Evolutionary conservation across 2,797 vertebrate species (phyloP), one percentile per base, ranked within the genome.

Genomic region (Syngnathus acus): DNA sequence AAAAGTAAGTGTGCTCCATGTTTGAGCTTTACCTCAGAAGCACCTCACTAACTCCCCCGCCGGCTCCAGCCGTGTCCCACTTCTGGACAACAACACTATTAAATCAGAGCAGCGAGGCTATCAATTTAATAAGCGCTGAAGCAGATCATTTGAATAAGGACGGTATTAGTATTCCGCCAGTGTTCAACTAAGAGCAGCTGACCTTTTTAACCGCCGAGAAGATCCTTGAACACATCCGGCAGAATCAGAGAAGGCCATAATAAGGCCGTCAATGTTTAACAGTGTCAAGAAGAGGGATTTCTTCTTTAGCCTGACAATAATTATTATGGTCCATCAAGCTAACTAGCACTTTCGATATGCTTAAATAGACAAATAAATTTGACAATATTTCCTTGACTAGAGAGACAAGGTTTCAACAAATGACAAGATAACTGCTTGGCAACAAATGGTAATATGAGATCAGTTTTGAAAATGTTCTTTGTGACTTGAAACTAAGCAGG

Each of bases 121-220:
- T 95, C 94, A 95, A 94, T 96, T 97, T 96, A 96, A 97, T 97
- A 97, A 98, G 94, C 91, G 83, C 91, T 91, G 91, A 91, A 95
- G 93, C 91, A 93, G 93, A 93, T 95, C 91, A 98, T 98, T 98
- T 98, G 94, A 98, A 97, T 98, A 95, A 97, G 94, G 93, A 94
- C 87, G 92, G 86, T 93, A 96, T 98, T 98, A 98, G 94, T 95
- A 98, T 98, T 97, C 95, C 90, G 86, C 86, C 88, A 86, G 92
- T 93, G 94, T 92, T 90, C 93, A 91, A 93, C 93, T 94, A 96
- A 96, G 95, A 95, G 94, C 93, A 95, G 94, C 94, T 96, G 95
- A 98, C 95, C 96, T 98, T 98, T 97, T 94, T 94, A 93, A 93
- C 93, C 89, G 88, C 80, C 40, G 69, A 93, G 91, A 94, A 94